Evolutionary conservation across 2,113 vertebrate genomes (phyloP).

Genomic region (Xyrauchen texanus): DNA sequence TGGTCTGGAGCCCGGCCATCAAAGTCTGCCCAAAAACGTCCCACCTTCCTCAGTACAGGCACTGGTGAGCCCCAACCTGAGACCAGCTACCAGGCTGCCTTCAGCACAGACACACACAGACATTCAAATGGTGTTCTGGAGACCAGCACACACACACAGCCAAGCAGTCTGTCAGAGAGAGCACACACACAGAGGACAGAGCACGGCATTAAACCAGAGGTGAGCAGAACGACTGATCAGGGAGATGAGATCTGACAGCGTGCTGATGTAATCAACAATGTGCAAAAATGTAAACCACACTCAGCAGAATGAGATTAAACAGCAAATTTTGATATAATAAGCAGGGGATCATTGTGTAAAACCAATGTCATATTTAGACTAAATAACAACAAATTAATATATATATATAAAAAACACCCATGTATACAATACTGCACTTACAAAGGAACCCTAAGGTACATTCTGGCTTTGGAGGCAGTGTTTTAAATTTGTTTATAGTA

Average conservation of each 20-base stretch:
- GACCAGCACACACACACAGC: slow-evolving; percentile 54
- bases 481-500: too few species aligned
- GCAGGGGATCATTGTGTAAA: not conserved
- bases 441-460: too few species aligned
- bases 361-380: not conserved
- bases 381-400: too few species aligned
- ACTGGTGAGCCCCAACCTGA: slow-evolving; percentile 74
- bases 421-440: too few species aligned
- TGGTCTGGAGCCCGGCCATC: slow-evolving; percentile 85
- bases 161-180: slow-evolving; percentile 55
- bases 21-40: slow-evolving; percentile 78
- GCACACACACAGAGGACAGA: slow-evolving; percentile 51
- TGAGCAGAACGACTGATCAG: slow-evolving; percentile 46
- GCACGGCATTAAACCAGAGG: slow-evolving; percentile 62
- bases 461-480: too few species aligned
- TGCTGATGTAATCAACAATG: slow-evolving; percentile 6
- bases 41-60: slow-evolving; percentile 71
- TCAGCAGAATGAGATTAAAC: not conserved
- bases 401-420: too few species aligned
- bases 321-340: not conserved
- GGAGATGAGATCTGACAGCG: not conserved
- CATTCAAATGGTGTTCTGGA: slow-evolving; percentile 59
- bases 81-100: slow-evolving; percentile 85
- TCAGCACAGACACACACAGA: slow-evolving; percentile 68
- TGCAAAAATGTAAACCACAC: not conserved